Percentiles rank a stretch among this genome's conserved stretches.
Evolutionary conservation across 1,140 invertebrate genomes (phyloP).

Genomic region (Drosophila chauvacae): DNA sequence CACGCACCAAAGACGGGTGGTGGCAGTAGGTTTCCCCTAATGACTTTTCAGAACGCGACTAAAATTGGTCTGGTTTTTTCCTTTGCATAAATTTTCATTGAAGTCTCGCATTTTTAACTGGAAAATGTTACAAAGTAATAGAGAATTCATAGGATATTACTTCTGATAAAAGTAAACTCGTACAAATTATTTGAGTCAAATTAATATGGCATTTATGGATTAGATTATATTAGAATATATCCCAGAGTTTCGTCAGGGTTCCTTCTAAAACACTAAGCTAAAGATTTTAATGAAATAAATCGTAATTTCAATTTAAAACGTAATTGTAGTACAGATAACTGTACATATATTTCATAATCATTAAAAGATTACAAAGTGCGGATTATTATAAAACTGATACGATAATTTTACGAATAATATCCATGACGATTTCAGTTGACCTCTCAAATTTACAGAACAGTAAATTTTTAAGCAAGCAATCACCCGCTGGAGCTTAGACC

Average conservation of each 20-base stretch:
- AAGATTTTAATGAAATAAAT: background rate
- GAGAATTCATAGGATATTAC: background rate
- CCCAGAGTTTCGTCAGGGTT: background rate
- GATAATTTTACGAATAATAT: background rate
- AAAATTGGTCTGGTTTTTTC: constrained; percentile 13
- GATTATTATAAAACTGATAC: background rate
- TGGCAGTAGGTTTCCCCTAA: constrained; percentile 46
- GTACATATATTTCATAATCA: background rate
- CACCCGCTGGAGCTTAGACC: no score
- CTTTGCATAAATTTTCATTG: constrained; percentile 30
- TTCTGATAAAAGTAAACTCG: background rate
- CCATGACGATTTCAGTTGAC: background rate
- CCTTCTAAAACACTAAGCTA: background rate
- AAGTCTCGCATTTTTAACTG: constrained; percentile 11
- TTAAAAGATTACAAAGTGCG: background rate
- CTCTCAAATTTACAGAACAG: background rate
- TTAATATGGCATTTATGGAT: background rate
- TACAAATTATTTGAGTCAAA: background rate
- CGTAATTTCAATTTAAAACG: background rate
- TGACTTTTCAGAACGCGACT: constrained; percentile 72
- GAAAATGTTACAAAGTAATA: background rate
- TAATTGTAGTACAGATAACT: background rate
- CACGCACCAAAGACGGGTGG: constrained; percentile 57
- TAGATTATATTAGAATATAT: background rate
- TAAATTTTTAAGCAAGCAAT: background rate